Evolutionary conservation across 2,888 invertebrate species (phyloP).

Genomic region (Apamea anceps): DNA sequence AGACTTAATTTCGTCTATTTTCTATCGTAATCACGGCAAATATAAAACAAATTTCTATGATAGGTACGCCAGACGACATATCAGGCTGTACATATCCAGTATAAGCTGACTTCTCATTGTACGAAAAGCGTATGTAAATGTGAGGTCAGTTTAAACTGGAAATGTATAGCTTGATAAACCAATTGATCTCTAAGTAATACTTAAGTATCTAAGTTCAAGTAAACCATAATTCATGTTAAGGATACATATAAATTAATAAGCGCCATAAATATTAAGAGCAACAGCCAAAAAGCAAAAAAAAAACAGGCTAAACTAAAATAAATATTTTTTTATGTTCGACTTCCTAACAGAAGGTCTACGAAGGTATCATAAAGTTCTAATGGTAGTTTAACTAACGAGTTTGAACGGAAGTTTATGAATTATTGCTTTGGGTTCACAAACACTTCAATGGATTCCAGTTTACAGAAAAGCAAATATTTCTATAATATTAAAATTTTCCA

Average conservation of each 20-base stretch:
- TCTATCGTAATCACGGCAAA: background rate
- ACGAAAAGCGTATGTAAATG: background rate
- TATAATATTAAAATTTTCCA: background rate
- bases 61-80: background rate
- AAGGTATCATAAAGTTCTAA: conserved; percentile 31
- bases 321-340: conserved; percentile 21
- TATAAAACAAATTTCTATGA: background rate
- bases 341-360: conserved; percentile 22
- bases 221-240: background rate
- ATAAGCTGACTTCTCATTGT: background rate
- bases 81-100: background rate
- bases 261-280: conserved; percentile 1
- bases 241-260: conserved; percentile 3
- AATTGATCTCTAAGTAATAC: background rate
- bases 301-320: background rate
- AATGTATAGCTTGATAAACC: background rate
- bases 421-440: conserved; percentile 26
- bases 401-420: conserved; percentile 59
- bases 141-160: background rate
- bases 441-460: conserved; percentile 16
- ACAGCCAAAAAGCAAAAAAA: background rate
- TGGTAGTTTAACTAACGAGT: conserved; percentile 48
- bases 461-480: conserved; percentile 25
- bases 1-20: background rate
- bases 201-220: background rate